Conservation (phyloP, 2,113 vertebrate genomes). For the Saguinus midas region DNA sequence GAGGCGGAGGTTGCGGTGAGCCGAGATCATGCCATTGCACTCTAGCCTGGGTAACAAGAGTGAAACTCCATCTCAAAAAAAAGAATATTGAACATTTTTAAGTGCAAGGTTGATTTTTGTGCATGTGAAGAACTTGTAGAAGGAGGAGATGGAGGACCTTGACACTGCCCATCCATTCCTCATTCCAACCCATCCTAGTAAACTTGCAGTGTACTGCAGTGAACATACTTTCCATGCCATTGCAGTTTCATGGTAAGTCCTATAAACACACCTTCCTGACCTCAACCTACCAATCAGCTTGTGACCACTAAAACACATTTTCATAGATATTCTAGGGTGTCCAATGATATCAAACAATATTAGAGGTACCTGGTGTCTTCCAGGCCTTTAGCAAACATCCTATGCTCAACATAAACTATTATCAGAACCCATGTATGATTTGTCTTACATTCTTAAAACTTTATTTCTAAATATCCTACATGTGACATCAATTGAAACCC, state of each 20-base stretch:
- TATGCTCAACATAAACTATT: neutral
- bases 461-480: neutral
- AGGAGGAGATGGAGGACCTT: neutral
- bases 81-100: neutral
- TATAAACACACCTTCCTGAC: fast-evolving
- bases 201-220: neutral
- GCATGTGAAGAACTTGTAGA: neutral
- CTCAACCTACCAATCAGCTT: neutral
- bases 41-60: too few relatives aligned
- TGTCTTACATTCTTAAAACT: conserved; percentile 29
- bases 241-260: neutral
- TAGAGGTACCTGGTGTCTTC: neutral
- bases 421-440: neutral
- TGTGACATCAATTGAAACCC: conserved; percentile 19
- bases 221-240: neutral
- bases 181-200: neutral
- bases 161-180: neutral
- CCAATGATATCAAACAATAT: neutral
- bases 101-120: neutral
- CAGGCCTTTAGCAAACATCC: neutral
- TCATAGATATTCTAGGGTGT: neutral
- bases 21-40: too few relatives aligned
- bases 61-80: too few relatives aligned
- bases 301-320: neutral
- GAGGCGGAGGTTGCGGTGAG: too few relatives aligned